A percentile compares a stretch with the other conserved stretches of the same genome.
Evolutionary conservation across 1,140 invertebrate genomes (phyloP).

Genomic region (Drosophila sulfurigaster): DNA sequence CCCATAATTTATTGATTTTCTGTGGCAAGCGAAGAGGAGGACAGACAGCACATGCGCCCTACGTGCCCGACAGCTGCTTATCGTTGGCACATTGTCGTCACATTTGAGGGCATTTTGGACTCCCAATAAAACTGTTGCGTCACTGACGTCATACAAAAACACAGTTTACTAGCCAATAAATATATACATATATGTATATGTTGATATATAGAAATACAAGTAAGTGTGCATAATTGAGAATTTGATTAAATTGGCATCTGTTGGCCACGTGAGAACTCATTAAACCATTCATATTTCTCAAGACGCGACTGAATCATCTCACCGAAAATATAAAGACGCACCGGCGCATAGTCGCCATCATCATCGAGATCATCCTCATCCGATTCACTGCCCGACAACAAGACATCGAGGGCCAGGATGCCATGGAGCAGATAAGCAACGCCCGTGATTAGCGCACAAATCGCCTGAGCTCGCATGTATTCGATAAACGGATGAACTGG

Average conservation of each 20-base stretch:
- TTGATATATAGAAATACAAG: background rate
- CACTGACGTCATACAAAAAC: conserved; percentile 42
- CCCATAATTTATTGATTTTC: conserved; percentile 82
- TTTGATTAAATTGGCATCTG: conserved; percentile 8
- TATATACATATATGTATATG: background rate
- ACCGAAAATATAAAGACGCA: conserved; percentile 50
- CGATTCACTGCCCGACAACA: conserved; percentile 27
- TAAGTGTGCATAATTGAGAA: background rate
- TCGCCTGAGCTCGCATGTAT: conserved; percentile 39
- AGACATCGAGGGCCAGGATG: conserved; percentile 52
- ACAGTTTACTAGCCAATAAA: background rate
- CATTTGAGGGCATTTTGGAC: conserved; percentile 19
- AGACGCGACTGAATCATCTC: conserved; percentile 13
- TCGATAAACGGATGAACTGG: conserved; percentile 49
- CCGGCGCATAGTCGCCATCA: conserved; percentile 39
- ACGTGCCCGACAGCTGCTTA: conserved; percentile 51
- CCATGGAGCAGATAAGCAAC: conserved; percentile 50
- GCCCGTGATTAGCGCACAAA: conserved; percentile 16
- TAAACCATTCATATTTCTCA: conserved; percentile 45
- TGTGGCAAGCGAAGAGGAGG: background rate
- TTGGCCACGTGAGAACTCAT: conserved; percentile 15
- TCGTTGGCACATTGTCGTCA: conserved; percentile 65
- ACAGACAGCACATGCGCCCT: conserved; percentile 68
- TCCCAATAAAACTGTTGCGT: conserved; percentile 58
- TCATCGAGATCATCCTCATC: background rate